Conservation (phyloP, 2,113 vertebrate genomes). For the Planiliza haematocheilus region DNA sequence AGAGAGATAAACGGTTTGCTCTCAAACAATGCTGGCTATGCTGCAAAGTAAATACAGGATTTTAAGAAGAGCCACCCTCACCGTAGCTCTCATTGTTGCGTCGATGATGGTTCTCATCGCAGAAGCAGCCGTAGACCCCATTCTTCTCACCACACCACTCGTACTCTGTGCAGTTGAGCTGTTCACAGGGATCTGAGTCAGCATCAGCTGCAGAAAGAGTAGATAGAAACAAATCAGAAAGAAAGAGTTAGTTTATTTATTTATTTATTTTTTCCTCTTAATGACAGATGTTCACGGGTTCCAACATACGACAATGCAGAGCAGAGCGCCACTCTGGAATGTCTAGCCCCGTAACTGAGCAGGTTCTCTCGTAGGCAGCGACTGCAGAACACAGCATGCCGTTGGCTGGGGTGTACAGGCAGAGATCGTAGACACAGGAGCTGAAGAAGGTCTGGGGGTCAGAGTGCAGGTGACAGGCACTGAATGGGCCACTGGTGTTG, state of each 20-base stretch:
- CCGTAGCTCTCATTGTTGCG: slow-evolving; percentile 62
- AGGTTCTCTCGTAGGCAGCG: slow-evolving; percentile 67
- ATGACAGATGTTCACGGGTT: too few species aligned
- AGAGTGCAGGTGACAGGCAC: slow-evolving; percentile 50
- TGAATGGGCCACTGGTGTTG: slow-evolving; percentile 72
- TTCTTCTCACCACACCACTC: slow-evolving; percentile 79
- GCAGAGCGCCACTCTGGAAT: slow-evolving; percentile 63
- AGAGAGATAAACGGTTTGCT: not conserved
- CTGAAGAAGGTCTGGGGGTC: slow-evolving; percentile 40
- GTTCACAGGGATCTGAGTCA: slow-evolving; percentile 65
- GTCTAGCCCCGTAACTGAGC: slow-evolving; percentile 31
- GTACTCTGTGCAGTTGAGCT: slow-evolving; percentile 67
- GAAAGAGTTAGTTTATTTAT: too few species aligned
- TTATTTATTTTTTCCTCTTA: too few species aligned
- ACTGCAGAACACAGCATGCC: slow-evolving; percentile 68
- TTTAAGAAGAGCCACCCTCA: slow-evolving; percentile 10
- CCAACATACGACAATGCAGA: slow-evolving; percentile 65
- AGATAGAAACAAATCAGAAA: too few species aligned
- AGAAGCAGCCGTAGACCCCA: slow-evolving; percentile 79
- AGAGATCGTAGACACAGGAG: slow-evolving; percentile 73
- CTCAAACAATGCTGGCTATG: too few species aligned
- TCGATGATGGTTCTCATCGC: slow-evolving; percentile 58
- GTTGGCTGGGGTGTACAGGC: slow-evolving; percentile 63
- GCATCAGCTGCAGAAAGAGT: slow-evolving; percentile 28
- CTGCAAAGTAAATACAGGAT: too few species aligned